These are phyloP conservation scores for Corythoichthys haematopterus DNA, from an alignment of 2,113 vertebrate species.

Conservation along the genomic window DNA sequence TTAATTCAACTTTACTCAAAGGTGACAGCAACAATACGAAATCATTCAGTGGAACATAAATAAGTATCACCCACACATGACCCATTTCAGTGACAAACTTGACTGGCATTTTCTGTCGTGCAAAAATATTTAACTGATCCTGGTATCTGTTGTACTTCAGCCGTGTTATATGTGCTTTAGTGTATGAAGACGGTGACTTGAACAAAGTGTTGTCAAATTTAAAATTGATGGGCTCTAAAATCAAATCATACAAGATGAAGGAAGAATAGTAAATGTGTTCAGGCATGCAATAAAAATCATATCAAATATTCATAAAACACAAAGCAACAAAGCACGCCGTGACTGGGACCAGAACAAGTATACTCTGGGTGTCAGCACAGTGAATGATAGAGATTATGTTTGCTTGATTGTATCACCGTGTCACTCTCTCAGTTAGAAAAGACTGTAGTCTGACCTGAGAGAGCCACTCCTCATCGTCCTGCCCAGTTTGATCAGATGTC, in stretches of 20 bases:
- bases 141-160: not conserved
- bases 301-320: not conserved
- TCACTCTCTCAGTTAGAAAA: not conserved
- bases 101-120: too few relatives aligned
- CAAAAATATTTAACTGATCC: too few relatives aligned
- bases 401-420: not conserved
- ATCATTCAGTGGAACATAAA: too few relatives aligned
- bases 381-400: not conserved
- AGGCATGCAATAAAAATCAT: not conserved
- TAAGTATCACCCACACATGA: too few relatives aligned
- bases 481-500: slow-evolving; percentile 88
- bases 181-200: not conserved
- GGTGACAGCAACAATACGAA: too few relatives aligned
- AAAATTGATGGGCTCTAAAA: slow-evolving; percentile 3
- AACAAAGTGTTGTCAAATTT: not conserved
- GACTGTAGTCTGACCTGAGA: slow-evolving; percentile 83
- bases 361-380: not conserved
- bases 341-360: not conserved
- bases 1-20: too few relatives aligned
- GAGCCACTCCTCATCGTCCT: slow-evolving; percentile 96
- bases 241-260: not conserved
- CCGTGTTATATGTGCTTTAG: not conserved
- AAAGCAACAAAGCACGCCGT: not conserved
- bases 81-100: too few relatives aligned
- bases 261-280: not conserved